Conservation (phyloP, 2,888 invertebrate species). For the Flexamia atlantica region DNA sequence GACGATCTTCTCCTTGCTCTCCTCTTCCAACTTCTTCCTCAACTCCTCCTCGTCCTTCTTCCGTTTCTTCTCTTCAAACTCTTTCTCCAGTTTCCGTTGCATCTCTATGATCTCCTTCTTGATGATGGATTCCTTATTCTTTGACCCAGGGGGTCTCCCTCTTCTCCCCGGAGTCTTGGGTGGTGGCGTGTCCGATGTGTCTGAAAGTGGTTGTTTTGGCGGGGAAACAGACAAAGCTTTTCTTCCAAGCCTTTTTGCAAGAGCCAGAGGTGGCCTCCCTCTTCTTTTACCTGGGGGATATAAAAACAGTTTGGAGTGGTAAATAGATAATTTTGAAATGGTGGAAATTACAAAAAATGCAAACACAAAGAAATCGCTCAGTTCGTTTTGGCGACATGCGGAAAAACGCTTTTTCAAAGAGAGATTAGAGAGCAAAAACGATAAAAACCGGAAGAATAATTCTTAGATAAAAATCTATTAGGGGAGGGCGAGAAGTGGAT, state of each 20-base stretch:
- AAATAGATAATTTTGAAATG: too few species aligned
- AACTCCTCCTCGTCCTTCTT: slow-evolving; percentile 58
- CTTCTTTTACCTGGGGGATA: slow-evolving; percentile 38
- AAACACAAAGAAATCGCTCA: too few species aligned
- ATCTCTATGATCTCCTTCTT: slow-evolving; percentile 62
- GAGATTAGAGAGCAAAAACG: too few species aligned
- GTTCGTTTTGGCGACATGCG: too few species aligned
- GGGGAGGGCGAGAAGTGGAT: too few species aligned
- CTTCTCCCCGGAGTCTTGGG: slow-evolving; percentile 29
- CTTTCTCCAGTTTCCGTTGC: slow-evolving; percentile 53
- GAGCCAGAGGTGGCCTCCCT: slow-evolving; percentile 25
- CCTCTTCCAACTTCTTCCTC: slow-evolving; percentile 55
- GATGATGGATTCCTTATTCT: slow-evolving; percentile 63
- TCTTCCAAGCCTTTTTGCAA: slow-evolving; percentile 6
- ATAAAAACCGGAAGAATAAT: too few species aligned
- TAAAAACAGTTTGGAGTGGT: background rate
- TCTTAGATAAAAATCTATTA: too few species aligned
- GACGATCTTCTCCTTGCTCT: slow-evolving; percentile 48
- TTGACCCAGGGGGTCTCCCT: slow-evolving; percentile 66
- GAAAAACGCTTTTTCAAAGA: too few species aligned
- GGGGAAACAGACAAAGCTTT: background rate
- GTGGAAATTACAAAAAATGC: too few species aligned
- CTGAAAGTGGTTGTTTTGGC: background rate
- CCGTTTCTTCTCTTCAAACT: slow-evolving; percentile 61
- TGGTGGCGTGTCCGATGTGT: background rate